Evolutionary conservation across 2,797 vertebrate genomes (phyloP), one percentile per base, ranked within the genome.

Genomic region (Siniperca undulata): DNA sequence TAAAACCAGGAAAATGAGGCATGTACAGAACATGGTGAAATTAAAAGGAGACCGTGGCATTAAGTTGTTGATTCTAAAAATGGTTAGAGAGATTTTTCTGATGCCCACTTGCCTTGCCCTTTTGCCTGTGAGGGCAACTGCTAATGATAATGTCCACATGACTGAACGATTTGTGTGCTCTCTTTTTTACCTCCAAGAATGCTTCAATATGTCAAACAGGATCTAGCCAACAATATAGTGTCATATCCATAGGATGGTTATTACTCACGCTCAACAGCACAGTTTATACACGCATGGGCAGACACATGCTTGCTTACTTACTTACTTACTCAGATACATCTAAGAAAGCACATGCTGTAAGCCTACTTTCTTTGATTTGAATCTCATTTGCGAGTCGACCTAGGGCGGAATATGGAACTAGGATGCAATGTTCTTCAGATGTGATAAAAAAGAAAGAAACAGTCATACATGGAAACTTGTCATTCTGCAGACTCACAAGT

Each of bases 151-250:
- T 9, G 19, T 20, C 19, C 81, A 48, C 27, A 67, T 7, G 62
- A 40, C 44, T 52, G 46, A 73, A 48, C 17, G 2, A 70, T 64
- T 8, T 0, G 4, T 24, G 67, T 4, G n/a, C 48, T 52, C 58
- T n/a, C 13, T 34, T 9, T 58, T 62, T 62, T 27, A 22, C 13
- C 69, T 38, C 13, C 34, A 78, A 10, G 22, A 67, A 56, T 36
- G 55, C 56, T 52, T 76, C 67, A 66, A 10, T 62, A 65, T 48
- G 59, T 70, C 74, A 73, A 62, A 78, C 42, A 60, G 22, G 71
- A 83, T 61, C 2, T 30, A 61, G 67, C 44, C 27, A 71, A 55
- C 12, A 65, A n/a, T 10, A 17, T 5, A 20, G 20, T 10, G 40
- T 64, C 44, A 40, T 58, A 68, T 58, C 27, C 30, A 38, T 38